These are phyloP conservation scores for Brachionus rubens DNA, from an alignment of 1,140 invertebrate species.

Conservation along the genomic window DNA sequence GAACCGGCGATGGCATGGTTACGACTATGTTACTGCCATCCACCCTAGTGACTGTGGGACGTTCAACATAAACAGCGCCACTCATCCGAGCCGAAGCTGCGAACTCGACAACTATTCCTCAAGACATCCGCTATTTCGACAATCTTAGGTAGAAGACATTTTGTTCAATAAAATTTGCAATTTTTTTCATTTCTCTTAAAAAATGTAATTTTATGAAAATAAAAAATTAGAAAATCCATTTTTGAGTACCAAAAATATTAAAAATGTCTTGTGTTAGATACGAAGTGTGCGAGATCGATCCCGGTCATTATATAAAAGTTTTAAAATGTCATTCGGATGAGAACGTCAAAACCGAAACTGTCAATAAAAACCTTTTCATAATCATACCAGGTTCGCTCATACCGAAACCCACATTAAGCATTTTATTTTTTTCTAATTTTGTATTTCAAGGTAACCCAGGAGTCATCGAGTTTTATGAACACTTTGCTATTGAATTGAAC, in stretches of 20 bases:
- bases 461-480: conserved; percentile 69
- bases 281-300: conserved; percentile 37
- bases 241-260: no score
- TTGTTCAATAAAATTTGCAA: not conserved
- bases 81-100: no score
- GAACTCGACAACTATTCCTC: no score
- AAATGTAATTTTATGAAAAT: no score
- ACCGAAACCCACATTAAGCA: not conserved
- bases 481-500: conserved; percentile 68
- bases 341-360: not conserved
- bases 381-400: conserved; percentile 13
- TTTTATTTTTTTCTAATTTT: not conserved
- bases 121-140: no score
- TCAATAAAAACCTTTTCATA: conserved; percentile 6
- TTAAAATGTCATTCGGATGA: conserved; percentile 7
- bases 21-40: no score
- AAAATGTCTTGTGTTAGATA: conserved; percentile 33
- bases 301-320: conserved; percentile 22
- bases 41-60: no score
- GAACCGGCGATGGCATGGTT: no score
- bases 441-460: conserved; percentile 69
- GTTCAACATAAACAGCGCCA: no score
- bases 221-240: no score
- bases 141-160: no score
- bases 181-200: no score